Evolutionary conservation across 1,140 invertebrate species (phyloP).

Genomic region (Trinorchestia longiramus): DNA sequence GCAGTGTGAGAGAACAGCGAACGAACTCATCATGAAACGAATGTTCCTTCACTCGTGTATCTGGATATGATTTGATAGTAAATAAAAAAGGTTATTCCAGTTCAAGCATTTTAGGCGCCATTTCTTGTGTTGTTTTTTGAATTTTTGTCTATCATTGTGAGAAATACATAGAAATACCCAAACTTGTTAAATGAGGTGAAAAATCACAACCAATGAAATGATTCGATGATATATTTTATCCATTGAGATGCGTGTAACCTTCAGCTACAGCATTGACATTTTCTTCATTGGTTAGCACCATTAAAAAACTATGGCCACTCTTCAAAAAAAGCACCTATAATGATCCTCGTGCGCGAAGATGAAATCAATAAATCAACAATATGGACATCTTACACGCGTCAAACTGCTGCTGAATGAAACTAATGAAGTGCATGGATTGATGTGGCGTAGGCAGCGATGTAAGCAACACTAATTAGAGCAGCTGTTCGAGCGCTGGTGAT

Average conservation of each 20-base stretch:
- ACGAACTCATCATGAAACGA: too few species aligned
- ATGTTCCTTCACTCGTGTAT: too few species aligned
- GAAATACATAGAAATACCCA: too few species aligned
- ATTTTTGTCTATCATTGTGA: too few species aligned
- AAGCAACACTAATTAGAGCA: slow-evolving; percentile 44
- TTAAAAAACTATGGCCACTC: not conserved
- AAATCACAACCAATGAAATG: not conserved
- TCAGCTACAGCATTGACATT: not conserved
- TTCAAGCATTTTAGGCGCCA: too few species aligned
- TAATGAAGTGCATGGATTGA: not conserved
- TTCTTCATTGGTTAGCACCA: not conserved
- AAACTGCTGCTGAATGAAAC: not conserved
- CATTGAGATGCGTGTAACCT: not conserved
- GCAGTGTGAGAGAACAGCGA: not conserved
- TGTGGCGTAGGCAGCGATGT: not conserved
- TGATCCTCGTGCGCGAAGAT: not conserved
- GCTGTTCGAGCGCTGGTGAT: not conserved
- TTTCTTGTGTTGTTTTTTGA: too few species aligned
- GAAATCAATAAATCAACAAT: slow-evolving; percentile 2
- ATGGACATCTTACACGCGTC: not conserved
- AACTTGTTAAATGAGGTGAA: not conserved
- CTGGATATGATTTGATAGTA: too few species aligned
- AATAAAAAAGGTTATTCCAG: too few species aligned
- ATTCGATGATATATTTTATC: not conserved
- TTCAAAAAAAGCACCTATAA: not conserved